Evolutionary conservation across 2,888 invertebrate genomes (phyloP).

Genomic region (Torymus auratus): DNA sequence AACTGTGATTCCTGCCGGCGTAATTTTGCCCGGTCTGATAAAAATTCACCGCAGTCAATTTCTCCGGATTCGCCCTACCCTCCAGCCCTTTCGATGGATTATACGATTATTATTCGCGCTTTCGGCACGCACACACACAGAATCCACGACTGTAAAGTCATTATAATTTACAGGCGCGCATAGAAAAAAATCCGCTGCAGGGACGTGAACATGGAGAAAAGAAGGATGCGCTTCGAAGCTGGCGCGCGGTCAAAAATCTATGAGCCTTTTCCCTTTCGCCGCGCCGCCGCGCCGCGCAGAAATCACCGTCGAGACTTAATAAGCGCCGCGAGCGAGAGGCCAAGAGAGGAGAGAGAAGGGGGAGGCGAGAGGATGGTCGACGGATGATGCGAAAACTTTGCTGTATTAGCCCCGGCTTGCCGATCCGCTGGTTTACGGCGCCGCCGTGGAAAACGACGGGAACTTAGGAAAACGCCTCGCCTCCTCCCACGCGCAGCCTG

Average conservation of each 20-base stretch:
- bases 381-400: conserved; percentile 76
- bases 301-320: conserved; percentile 75
- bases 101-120: conserved; percentile 48
- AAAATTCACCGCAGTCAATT: conserved; percentile 56
- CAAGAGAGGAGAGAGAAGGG: conserved; percentile 40
- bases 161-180: conserved; percentile 55
- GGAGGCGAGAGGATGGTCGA: conserved; percentile 69
- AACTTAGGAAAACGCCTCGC: conserved; percentile 65
- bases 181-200: conserved; percentile 35
- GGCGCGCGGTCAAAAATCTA: conserved; percentile 46
- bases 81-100: conserved; percentile 42
- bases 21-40: conserved; percentile 55
- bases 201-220: conserved; percentile 25
- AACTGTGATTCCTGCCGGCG: conserved; percentile 47
- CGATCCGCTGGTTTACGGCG: conserved; percentile 72
- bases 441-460: conserved; percentile 63
- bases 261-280: conserved; percentile 47
- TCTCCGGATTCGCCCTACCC: conserved; percentile 40
- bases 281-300: conserved; percentile 62
- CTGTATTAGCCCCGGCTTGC: conserved; percentile 74
- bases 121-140: conserved; percentile 36
- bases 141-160: conserved; percentile 50
- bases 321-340: conserved; percentile 70
- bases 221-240: conserved; percentile 30
- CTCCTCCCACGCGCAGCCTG: conserved; percentile 40